These are phyloP conservation scores for Pseudochirops corinnae DNA, from an alignment of 2,797 vertebrate genomes.

Conservation along the genomic window DNA sequence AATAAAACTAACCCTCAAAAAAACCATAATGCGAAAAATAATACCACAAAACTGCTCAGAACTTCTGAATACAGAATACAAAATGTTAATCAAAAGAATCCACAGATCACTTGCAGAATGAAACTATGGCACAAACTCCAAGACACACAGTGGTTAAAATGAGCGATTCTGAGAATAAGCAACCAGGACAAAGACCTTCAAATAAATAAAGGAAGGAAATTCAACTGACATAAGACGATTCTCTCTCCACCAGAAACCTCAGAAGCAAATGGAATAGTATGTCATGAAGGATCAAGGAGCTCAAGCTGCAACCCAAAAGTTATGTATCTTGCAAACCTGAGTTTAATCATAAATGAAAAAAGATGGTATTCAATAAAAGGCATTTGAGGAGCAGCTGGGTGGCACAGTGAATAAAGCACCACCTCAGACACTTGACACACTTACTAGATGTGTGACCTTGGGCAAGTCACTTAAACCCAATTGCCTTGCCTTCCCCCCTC, in stretches of 20 bases:
- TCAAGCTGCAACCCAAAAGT: neutral
- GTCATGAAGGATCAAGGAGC: neutral
- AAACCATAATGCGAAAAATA: neutral
- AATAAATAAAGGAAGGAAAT: neutral
- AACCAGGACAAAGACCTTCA: neutral
- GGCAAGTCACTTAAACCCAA: too few species aligned
- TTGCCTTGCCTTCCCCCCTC: too few species aligned
- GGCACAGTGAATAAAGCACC: too few species aligned
- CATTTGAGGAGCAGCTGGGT: too few species aligned
- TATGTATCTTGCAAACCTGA: neutral
- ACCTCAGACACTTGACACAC: too few species aligned
- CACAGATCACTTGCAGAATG: neutral
- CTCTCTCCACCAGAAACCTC: neutral
- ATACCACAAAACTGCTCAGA: neutral
- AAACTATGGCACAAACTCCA: neutral
- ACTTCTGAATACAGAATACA: neutral
- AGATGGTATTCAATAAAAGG: neutral
- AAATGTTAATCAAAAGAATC: neutral
- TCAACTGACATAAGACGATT: neutral
- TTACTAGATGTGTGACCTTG: too few species aligned
- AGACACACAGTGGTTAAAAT: neutral
- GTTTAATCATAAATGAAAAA: neutral
- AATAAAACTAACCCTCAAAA: neutral
- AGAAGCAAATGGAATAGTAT: neutral
- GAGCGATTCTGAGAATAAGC: neutral